Evolutionary conservation across 2,888 invertebrate genomes (phyloP).

Genomic region (Caenorhabditis virilis): DNA sequence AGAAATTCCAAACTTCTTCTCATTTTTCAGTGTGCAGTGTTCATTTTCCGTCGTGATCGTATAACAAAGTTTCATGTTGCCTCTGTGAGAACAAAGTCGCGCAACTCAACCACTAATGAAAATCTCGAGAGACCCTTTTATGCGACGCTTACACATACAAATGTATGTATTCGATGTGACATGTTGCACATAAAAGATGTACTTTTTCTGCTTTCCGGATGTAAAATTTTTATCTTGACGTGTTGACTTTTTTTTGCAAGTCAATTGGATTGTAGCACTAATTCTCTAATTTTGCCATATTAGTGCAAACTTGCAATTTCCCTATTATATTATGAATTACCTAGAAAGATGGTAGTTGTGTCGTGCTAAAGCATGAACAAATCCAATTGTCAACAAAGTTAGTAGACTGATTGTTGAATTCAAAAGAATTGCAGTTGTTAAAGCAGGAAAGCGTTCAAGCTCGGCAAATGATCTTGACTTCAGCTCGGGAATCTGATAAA

Average conservation of each 20-base stretch:
- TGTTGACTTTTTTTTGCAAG: neutral
- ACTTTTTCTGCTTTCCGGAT: neutral
- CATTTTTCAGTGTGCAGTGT: too few species aligned
- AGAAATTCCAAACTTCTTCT: too few species aligned
- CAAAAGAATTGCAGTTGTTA: conserved; percentile 43
- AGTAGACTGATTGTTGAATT: conserved; percentile 52
- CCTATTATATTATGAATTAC: too few species aligned
- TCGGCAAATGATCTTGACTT: conserved; percentile 33
- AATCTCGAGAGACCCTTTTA: conserved; percentile 44
- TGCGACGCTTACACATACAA: too few species aligned
- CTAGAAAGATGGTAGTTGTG: conserved; percentile 51
- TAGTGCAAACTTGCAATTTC: too few species aligned
- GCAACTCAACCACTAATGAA: conserved; percentile 26
- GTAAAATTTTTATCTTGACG: neutral
- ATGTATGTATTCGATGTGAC: too few species aligned
- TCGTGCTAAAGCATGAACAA: conserved; percentile 48
- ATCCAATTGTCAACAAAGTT: conserved; percentile 49
- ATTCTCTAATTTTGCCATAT: too few species aligned
- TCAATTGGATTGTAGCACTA: too few species aligned
- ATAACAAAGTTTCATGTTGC: too few species aligned
- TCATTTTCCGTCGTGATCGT: neutral
- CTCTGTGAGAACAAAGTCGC: conserved; percentile 4
- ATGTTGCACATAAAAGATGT: too few species aligned
- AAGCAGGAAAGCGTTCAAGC: conserved; percentile 35
- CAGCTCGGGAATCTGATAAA: conserved; percentile 16